These are phyloP conservation scores for Leucophenga maculata DNA, from an alignment of 2,888 invertebrate species.

Conservation along the genomic window DNA sequence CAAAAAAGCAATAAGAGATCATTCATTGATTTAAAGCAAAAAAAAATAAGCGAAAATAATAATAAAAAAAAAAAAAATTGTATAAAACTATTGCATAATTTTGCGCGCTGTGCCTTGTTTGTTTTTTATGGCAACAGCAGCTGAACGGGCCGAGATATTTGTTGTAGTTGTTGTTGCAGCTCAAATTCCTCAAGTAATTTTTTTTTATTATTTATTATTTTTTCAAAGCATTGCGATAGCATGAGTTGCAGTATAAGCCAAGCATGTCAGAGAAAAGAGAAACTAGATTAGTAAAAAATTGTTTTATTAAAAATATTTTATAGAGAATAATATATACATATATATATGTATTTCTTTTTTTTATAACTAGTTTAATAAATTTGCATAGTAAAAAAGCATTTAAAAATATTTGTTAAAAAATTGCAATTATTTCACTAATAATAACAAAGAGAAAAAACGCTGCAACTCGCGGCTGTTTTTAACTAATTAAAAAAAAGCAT, in stretches of 20 bases:
- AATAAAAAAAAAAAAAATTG: conserved; percentile 9
- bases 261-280: conserved; percentile 69
- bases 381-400: conserved; percentile 35
- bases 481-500: conserved; percentile 43
- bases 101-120: conserved; percentile 37
- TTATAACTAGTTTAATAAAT: conserved; percentile 22
- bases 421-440: neutral
- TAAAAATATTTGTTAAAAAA: conserved; percentile 24
- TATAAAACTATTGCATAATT: conserved; percentile 55
- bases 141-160: conserved; percentile 14
- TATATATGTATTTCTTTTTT: conserved; percentile 11
- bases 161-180: conserved; percentile 21
- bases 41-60: conserved; percentile 37
- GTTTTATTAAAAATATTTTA: conserved; percentile 48
- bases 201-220: neutral
- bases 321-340: too few relatives aligned
- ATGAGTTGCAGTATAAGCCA: conserved; percentile 62
- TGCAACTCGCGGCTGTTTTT: neutral
- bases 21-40: conserved; percentile 47
- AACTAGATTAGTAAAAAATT: conserved; percentile 68
- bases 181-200: conserved; percentile 19
- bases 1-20: conserved; percentile 54
- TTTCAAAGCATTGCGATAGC: conserved; percentile 56
- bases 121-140: conserved; percentile 8
- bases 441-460: too few relatives aligned